Percentiles rank a stretch among this genome's conserved stretches.
Evolutionary conservation across 2,888 invertebrate species (phyloP).

Genomic region (Nomada lathburiana): DNA sequence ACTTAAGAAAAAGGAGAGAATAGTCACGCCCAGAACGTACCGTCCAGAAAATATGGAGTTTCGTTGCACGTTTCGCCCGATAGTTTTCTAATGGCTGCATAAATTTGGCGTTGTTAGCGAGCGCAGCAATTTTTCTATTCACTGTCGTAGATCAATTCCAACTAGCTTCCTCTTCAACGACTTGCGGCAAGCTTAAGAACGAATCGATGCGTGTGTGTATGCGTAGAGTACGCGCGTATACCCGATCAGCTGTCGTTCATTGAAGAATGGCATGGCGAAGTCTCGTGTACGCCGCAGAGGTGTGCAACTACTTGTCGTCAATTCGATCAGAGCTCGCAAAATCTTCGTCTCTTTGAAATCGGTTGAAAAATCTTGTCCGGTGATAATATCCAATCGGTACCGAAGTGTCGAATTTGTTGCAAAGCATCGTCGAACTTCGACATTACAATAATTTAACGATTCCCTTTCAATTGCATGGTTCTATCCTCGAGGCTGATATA

Average conservation of each 20-base stretch:
- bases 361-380: slow-evolving; percentile 55
- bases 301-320: slow-evolving; percentile 57
- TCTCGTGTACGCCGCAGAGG: slow-evolving; percentile 44
- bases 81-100: slow-evolving; percentile 54
- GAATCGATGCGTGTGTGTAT: slow-evolving; percentile 13
- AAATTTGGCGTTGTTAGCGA: slow-evolving; percentile 24
- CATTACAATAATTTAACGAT: not conserved
- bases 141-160: slow-evolving; percentile 46
- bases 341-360: slow-evolving; percentile 51
- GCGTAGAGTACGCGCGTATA: slow-evolving; percentile 2
- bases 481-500: slow-evolving; percentile 1
- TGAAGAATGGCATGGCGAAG: slow-evolving; percentile 12
- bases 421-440: slow-evolving; percentile 42
- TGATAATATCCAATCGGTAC: slow-evolving; percentile 55
- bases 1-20: slow-evolving; percentile 41
- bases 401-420: slow-evolving; percentile 31
- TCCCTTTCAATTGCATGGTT: not conserved
- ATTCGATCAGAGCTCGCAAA: slow-evolving; percentile 65
- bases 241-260: slow-evolving; percentile 64
- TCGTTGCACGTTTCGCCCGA: slow-evolving; percentile 47
- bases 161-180: slow-evolving; percentile 50
- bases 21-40: slow-evolving; percentile 67
- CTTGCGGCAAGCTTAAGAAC: slow-evolving; percentile 50
- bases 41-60: slow-evolving; percentile 65
- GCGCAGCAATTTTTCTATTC: slow-evolving; percentile 35